Base-by-base conservation (phyloP, 2,797 vertebrate species). In the Sternotherus odoratus region DNA sequence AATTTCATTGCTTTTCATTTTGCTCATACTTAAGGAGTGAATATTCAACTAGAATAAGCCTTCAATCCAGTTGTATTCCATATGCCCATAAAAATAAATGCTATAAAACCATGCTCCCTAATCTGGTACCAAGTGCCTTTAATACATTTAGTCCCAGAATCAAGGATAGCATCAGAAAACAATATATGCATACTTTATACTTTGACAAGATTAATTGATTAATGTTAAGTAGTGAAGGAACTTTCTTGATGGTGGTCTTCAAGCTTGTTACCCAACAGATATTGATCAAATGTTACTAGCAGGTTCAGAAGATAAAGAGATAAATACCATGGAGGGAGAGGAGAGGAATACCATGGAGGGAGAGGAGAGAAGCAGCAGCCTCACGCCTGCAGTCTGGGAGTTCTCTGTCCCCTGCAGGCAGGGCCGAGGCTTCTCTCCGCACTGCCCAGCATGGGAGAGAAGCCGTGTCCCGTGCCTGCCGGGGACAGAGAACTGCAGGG, bases 71-170 rank as follows among this genome's bases (percentile, higher is more conserved):
- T 33, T 60, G 57, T 60, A 33, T 60, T 33, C 30, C 57, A 60
- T 30, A 6, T 60, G 28, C 12, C 30, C 57, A 60, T 60, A 60
- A 60, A 12, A 60, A 57, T 57, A 30, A 60, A 13, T 30, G 33
- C 6, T 2, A 0, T 57, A 86, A 88, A 15, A 36, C 11, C 56
- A 0, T 75, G 5, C 13, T 89, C 83, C 79, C 2, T 24, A 28
- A 39, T 56, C 85, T 85, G 28, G 0, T 46, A 9, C 77, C 8
- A 33, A 49, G 23, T 12, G 1, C 28, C 10, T 83, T 46, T 33
- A 77, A 79, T 60, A 46, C 51, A 24, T 30, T 92, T 8, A 69
- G 0, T 90, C 39, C 3, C 77, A 19, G 36, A 46, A 77, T 26
- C 81, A 43, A 90, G 77, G 19, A 28, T 39, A 46, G 0, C 13